A percentile compares a stretch with the other conserved stretches of the same genome.
phyloP scores from a whole-genome alignment of 2,797 vertebrate genomes.

The Momotus momota region DNA sequence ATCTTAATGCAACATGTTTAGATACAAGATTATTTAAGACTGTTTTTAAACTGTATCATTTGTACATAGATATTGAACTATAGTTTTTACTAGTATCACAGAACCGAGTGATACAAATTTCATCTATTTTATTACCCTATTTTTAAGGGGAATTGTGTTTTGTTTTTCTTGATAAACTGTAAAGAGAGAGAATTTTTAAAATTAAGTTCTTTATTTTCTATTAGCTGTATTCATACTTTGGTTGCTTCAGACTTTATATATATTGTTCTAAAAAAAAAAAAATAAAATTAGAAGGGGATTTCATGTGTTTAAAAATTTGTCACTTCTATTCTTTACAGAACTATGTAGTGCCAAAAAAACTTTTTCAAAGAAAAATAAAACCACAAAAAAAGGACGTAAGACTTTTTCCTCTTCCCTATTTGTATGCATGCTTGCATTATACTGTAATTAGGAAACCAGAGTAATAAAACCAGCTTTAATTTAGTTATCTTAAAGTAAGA shows the following conservation, averaged over 20 bases:
- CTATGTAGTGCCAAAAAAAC: slow-evolving; percentile 93
- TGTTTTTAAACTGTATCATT: slow-evolving; percentile 97
- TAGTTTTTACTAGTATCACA: slow-evolving; percentile 97
- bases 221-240: slow-evolving; percentile 97
- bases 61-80: slow-evolving; percentile 92
- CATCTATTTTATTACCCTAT: slow-evolving; percentile 99
- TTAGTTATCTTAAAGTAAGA: background rate
- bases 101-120: slow-evolving; percentile 98
- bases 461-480: background rate
- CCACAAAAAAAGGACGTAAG: slow-evolving; percentile 72
- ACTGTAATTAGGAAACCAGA: background rate
- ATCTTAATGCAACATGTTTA: slow-evolving; percentile 84
- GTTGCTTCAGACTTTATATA: slow-evolving; percentile 91
- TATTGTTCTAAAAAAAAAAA: slow-evolving; percentile 85
- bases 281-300: slow-evolving; percentile 93
- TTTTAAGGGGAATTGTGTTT: slow-evolving; percentile 96
- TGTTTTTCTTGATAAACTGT: slow-evolving; percentile 93
- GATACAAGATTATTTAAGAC: slow-evolving; percentile 88
- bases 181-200: slow-evolving; percentile 91
- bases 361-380: slow-evolving; percentile 82
- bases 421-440: slow-evolving; percentile 45
- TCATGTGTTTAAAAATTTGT: slow-evolving; percentile 90
- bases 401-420: slow-evolving; percentile 65
- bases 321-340: slow-evolving; percentile 88
- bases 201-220: slow-evolving; percentile 99